These are phyloP conservation scores for Habropoda laboriosa DNA, from an alignment of 1,140 invertebrate genomes.

Conservation along the genomic window DNA sequence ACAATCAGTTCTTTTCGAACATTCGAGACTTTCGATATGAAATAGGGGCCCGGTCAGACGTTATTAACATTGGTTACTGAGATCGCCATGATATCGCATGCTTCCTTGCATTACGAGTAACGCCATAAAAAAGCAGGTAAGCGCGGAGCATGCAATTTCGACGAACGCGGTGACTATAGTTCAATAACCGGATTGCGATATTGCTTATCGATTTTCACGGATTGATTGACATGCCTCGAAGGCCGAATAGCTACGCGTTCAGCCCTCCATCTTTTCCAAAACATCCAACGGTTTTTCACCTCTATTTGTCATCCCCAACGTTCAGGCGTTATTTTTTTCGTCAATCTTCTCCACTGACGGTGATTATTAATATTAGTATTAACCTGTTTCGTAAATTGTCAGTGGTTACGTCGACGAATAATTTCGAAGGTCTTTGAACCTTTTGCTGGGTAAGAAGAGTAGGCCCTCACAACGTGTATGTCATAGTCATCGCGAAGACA, in stretches of 20 bases:
- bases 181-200: slow-evolving; percentile 67
- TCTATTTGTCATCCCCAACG: too few species aligned
- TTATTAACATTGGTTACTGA: slow-evolving; percentile 2
- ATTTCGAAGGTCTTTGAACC: too few species aligned
- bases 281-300: neutral
- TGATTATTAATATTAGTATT: too few species aligned
- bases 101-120: neutral
- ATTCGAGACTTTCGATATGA: too few species aligned
- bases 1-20: neutral
- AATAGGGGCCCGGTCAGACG: neutral
- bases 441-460: too few species aligned
- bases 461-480: too few species aligned
- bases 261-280: slow-evolving; percentile 43
- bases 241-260: slow-evolving; percentile 40
- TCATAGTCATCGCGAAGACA: too few species aligned
- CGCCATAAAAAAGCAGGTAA: slow-evolving; percentile 43
- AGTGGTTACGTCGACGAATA: too few species aligned
- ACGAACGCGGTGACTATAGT: slow-evolving; percentile 56
- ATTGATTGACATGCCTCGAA: slow-evolving; percentile 64
- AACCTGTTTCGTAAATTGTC: too few species aligned
- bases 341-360: too few species aligned
- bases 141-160: slow-evolving; percentile 58
- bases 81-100: neutral
- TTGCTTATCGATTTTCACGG: slow-evolving; percentile 66
- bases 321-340: neutral